Percentiles rank a stretch among this genome's conserved stretches.
These are phyloP conservation scores for Sylvicola cinctus DNA, from an alignment of 2,888 invertebrate genomes.

Conservation along the genomic window DNA sequence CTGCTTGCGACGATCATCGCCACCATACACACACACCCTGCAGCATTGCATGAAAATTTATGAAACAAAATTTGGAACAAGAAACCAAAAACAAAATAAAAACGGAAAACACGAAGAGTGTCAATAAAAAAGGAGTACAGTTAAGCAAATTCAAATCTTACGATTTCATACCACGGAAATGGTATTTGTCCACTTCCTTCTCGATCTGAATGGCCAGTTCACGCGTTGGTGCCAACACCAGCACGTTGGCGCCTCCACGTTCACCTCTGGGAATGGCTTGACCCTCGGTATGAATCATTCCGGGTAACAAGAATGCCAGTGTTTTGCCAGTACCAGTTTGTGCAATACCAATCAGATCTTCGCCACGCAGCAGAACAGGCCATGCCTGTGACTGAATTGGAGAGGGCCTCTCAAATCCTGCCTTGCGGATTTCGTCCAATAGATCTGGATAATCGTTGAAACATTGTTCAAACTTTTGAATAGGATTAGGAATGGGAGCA, in stretches of 20 bases:
- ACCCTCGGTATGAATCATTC: conserved; percentile 77
- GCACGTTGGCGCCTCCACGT: conserved; percentile 62
- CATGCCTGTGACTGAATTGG: conserved; percentile 90
- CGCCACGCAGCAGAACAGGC: conserved; percentile 79
- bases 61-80: conserved; percentile 4
- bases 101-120: neutral
- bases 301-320: conserved; percentile 79
- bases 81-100: conserved; percentile 1
- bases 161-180: conserved; percentile 72
- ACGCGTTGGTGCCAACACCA: conserved; percentile 81
- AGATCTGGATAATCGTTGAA: conserved; percentile 68
- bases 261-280: conserved; percentile 53
- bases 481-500: conserved; percentile 21
- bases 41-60: conserved; percentile 8
- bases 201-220: conserved; percentile 88
- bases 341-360: conserved; percentile 90
- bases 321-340: conserved; percentile 94
- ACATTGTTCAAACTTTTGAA: conserved; percentile 58
- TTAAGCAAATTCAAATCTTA: conserved; percentile 19
- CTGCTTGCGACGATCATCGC: conserved; percentile 63
- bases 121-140: conserved; percentile 1
- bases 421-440: conserved; percentile 55
- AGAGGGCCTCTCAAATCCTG: conserved; percentile 61
- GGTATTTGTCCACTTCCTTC: conserved; percentile 73
- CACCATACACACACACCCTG: conserved; percentile 81